Base-by-base conservation (phyloP, 2,797 vertebrate genomes). In the Heliangelus exortis region DNA sequence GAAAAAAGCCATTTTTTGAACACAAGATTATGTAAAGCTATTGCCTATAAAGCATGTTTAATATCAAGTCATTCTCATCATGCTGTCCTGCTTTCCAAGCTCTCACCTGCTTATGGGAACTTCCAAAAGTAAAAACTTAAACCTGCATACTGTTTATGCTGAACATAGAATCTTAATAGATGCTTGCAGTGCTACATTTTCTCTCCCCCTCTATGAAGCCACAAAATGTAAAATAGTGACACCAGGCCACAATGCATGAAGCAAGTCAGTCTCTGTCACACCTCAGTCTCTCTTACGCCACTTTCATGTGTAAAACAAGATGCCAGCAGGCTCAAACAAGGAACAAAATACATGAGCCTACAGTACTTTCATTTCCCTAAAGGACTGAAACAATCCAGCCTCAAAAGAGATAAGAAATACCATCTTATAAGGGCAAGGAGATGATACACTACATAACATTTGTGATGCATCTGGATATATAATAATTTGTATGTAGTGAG, bases 71-170 rank as follows among this genome's bases (percentile, higher is more conserved):
- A 68, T 65, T 88, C 62, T 74, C 36, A 92, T 48, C 61, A 78
- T 4, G 81, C 59, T 89, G 90, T 62, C 75, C 89, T 87, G 75
- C 83, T 96, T 96, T 94, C 72, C 29, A 75, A 91, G 72, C 47
- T 77, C 5, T 48, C 50, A 74, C n/a, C 84, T 77, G 83, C 82
- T 83, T 84, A 75, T 1, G 7, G 45, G 34, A 12, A 51, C 58
- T 81, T 91, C 26, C 81, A 92, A 91, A 91, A 58, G 29, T 45
- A 72, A 84, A 93, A 91, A 74, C 33, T 14, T 58, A 84, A 90
- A 89, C 50, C 15, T 19, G 15, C 34, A 14, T 48, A 53, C 34
- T 84, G 14, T 53, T 51, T 16, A 72, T 59, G 19, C 54, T 8
- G 2, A 93, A 87, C 3, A 5, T 14, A 14, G 23, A 73, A 72